Evolutionary conservation across 2,797 vertebrate genomes (phyloP), one percentile per base, ranked within the genome.

Genomic region (Epinephelus awoara): DNA sequence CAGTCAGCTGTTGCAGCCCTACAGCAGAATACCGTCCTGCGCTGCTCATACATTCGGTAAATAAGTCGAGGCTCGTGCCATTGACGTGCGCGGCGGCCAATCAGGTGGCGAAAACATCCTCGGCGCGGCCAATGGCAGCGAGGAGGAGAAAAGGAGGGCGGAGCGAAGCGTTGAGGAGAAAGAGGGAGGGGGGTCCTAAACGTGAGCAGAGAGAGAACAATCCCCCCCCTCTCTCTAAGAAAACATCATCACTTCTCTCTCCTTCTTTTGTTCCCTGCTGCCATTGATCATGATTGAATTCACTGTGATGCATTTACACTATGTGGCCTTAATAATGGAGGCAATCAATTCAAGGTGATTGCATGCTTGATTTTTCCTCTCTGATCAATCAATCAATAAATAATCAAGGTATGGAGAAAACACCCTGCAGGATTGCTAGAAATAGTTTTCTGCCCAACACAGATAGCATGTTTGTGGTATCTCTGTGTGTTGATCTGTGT

Each of bases 1-100:
- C 54, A 61, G 87, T 94, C 94, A 93, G 92, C 93, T 93, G 92
- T 91, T 91, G 85, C 83, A 82, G 91, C 90, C 85, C 90, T 68
- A n/a, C 58, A 91, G 93, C 89, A 91, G 92, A 94, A 94, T 91
- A 86, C 82, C 88, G 85, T 64, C 87, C 83, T 81, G 61, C 67
- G 63, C 59, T 0, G 50, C 87, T 56, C 93, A 87, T 88, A 92
- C 88, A 83, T 91, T 92, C 88, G 80, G 79, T 96, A 96, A 94
- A 95, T 96, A 96, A 95, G 82, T 88, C 66, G 76, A 75, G 86
- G 78, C 72, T 44, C 44, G 83, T 3, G 17, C 67, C 87, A 95
- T 1, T 65, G 95, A 94, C 94, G 68, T 1, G 46, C 14, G 0
- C 2, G 0, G 7, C 42, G 65, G 61, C 95, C 95, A 96, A 93